phyloP scores from a whole-genome alignment of 1,140 invertebrate species.

The Neocloeon triangulifer region DNA sequence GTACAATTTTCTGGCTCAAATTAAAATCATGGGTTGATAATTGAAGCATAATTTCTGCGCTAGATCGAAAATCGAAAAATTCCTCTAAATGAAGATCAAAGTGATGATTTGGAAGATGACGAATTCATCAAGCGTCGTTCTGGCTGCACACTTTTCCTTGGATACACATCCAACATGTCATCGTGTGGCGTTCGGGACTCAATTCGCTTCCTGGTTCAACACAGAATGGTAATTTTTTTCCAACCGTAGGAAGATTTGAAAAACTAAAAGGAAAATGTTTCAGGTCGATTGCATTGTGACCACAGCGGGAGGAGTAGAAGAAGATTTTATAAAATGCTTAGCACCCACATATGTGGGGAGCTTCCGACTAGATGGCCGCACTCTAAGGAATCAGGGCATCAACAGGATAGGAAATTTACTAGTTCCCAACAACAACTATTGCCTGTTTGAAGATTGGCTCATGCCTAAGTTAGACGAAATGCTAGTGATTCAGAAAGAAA shows the following conservation, averaged over 20 bases:
- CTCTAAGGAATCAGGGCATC: constrained; percentile 65
- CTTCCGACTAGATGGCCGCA: constrained; percentile 61
- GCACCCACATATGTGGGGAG: constrained; percentile 83
- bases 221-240: constrained; percentile 54
- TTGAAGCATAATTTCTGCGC: neutral
- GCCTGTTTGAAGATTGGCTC: constrained; percentile 94
- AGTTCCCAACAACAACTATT: constrained; percentile 98
- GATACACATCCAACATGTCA: constrained; percentile 95
- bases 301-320: constrained; percentile 94
- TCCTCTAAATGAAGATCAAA: constrained; percentile 35
- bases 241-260: too few species aligned
- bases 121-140: constrained; percentile 50
- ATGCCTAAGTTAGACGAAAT: constrained; percentile 85
- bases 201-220: constrained; percentile 70
- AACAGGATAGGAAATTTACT: constrained; percentile 95
- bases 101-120: constrained; percentile 47
- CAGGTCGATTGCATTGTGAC: constrained; percentile 91
- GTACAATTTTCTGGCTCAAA: constrained; percentile 17
- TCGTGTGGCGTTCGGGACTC: constrained; percentile 86
- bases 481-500: constrained; percentile 64
- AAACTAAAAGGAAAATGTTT: too few species aligned
- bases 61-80: constrained; percentile 20
- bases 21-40: neutral
- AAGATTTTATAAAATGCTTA: constrained; percentile 98
- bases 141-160: constrained; percentile 91